phyloP scores from a whole-genome alignment of 2,888 invertebrate species.

The Amphipoea oculea region DNA sequence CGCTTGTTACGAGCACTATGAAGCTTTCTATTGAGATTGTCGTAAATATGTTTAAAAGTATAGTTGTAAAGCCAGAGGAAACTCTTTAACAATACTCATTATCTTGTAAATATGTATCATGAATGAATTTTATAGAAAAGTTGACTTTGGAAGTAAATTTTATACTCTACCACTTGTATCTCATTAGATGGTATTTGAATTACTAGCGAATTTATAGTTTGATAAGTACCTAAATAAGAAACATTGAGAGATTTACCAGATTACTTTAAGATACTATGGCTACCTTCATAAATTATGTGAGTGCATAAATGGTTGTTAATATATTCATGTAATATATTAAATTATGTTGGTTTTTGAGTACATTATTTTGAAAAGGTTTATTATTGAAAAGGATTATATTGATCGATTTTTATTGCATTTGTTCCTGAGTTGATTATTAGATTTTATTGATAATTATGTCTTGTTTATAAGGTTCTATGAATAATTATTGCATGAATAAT shows the following conservation, averaged over 20 bases:
- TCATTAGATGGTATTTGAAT: constrained; percentile 90
- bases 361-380: constrained; percentile 85
- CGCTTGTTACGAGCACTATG: constrained; percentile 29
- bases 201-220: constrained; percentile 90
- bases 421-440: constrained; percentile 90
- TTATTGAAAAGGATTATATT: constrained; percentile 81
- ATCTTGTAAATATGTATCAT: constrained; percentile 84
- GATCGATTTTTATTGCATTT: constrained; percentile 90
- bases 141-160: constrained; percentile 84
- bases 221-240: constrained; percentile 82
- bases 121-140: constrained; percentile 77
- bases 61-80: constrained; percentile 77
- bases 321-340: constrained; percentile 88
- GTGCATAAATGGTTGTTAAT: constrained; percentile 88
- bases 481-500: constrained; percentile 85
- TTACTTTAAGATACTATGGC: constrained; percentile 87
- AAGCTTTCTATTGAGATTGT: constrained; percentile 58
- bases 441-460: constrained; percentile 87
- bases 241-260: constrained; percentile 90
- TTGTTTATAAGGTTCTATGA: constrained; percentile 83
- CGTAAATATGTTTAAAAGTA: constrained; percentile 64
- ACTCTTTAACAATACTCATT: constrained; percentile 87
- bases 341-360: constrained; percentile 84
- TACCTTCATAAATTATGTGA: constrained; percentile 86
- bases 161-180: constrained; percentile 89